A percentile compares a stretch with the other conserved stretches of the same genome.
phyloP scores from a whole-genome alignment of 2,888 invertebrate genomes.

The Drosophila pegasa region DNA sequence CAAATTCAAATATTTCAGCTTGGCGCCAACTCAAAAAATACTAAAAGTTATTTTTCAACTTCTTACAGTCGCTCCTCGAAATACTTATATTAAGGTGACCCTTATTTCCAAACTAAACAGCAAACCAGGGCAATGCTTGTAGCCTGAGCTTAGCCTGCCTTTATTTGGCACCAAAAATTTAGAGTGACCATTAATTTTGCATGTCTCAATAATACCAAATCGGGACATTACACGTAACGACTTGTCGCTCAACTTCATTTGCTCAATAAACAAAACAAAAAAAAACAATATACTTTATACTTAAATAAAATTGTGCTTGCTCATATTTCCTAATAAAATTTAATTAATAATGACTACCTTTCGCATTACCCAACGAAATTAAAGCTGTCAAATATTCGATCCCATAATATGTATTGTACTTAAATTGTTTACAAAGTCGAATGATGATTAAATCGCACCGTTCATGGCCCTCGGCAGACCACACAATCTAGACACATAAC shows the following conservation, averaged over 20 bases:
- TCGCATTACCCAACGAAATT: neutral
- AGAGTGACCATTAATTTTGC: constrained; percentile 4
- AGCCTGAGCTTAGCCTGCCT: no score
- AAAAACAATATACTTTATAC: no score
- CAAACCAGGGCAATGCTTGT: neutral
- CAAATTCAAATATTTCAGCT: no score
- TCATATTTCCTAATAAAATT: neutral
- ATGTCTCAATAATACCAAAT: neutral
- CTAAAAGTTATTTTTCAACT: no score
- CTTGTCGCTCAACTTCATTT: neutral
- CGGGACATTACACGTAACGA: neutral
- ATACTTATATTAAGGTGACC: constrained; percentile 16
- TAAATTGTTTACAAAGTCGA: no score
- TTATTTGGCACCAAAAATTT: neutral
- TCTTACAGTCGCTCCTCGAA: neutral
- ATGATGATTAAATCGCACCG: constrained; percentile 9
- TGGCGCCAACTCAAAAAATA: no score
- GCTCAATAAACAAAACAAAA: no score
- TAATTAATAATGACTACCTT: no score
- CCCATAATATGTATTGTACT: no score
- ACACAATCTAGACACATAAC: neutral
- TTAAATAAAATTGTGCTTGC: no score
- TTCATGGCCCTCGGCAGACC: constrained; percentile 10
- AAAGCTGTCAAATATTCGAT: neutral
- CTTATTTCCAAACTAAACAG: neutral